A percentile compares a stretch with the other conserved stretches of the same genome.
Evolutionary conservation across 1,140 invertebrate genomes (phyloP).

Genomic region (Ectropis grisescens): DNA sequence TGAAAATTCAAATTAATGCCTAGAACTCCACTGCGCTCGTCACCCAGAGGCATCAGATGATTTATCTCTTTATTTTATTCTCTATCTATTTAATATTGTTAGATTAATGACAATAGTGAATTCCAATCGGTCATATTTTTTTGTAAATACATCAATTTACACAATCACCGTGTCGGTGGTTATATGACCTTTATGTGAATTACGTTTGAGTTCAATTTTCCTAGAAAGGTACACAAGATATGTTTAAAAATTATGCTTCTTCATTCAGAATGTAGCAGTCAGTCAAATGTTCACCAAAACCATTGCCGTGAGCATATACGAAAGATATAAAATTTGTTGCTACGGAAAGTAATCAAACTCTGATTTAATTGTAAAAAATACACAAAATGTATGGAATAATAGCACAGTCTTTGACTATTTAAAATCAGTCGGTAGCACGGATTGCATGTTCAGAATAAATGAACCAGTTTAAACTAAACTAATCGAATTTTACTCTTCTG

Average conservation of each 20-base stretch:
- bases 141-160: too few relatives aligned
- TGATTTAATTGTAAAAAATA: constrained; percentile 19
- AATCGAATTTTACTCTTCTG: not conserved
- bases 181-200: too few relatives aligned
- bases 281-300: too few relatives aligned
- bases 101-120: too few relatives aligned
- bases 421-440: constrained; percentile 15
- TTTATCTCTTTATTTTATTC: too few relatives aligned
- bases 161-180: too few relatives aligned
- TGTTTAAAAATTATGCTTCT: not conserved
- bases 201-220: not conserved
- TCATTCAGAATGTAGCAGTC: not conserved
- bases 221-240: not conserved
- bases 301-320: not conserved
- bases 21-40: too few relatives aligned
- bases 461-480: not conserved
- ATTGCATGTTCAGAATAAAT: not conserved
- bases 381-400: constrained; percentile 25
- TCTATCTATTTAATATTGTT: too few relatives aligned
- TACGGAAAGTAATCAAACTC: constrained; percentile 31
- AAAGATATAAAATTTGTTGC: constrained; percentile 14
- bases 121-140: too few relatives aligned
- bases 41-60: too few relatives aligned
- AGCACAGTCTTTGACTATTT: constrained; percentile 32
- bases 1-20: too few relatives aligned